phyloP scores from a whole-genome alignment of 1,140 invertebrate genomes.

The Bombus cullumanus region DNA sequence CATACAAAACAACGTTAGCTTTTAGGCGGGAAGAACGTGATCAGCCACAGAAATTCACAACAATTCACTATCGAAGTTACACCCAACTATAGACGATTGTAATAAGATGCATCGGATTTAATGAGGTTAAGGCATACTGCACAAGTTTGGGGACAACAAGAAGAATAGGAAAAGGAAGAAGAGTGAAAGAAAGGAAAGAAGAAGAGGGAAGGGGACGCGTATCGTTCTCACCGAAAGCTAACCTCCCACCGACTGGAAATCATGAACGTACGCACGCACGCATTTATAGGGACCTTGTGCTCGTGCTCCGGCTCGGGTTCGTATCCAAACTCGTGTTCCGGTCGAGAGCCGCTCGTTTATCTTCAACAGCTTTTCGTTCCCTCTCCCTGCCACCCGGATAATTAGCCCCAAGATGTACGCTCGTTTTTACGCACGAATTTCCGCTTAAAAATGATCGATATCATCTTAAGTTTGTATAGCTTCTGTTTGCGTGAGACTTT shows the following conservation, averaged over 20 bases:
- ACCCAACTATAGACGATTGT: neutral
- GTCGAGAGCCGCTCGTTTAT: constrained; percentile 27
- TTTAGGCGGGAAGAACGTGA: no score
- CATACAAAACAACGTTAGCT: no score
- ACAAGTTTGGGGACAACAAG: constrained; percentile 13
- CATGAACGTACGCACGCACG: constrained; percentile 48
- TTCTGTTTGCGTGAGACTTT: neutral
- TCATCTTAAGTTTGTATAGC: neutral
- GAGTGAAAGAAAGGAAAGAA: neutral
- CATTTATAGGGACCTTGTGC: constrained; percentile 60
- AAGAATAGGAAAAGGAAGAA: constrained; percentile 15
- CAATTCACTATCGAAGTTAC: neutral
- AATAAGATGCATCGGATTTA: neutral
- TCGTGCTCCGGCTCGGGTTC: neutral
- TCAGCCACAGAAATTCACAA: no score
- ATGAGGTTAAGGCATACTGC: neutral
- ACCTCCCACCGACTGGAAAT: constrained; percentile 64
- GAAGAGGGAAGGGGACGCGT: constrained; percentile 13
- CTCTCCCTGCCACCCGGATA: neutral
- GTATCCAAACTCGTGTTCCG: constrained; percentile 8
- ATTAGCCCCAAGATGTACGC: neutral
- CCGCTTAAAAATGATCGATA: neutral
- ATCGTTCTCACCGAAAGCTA: constrained; percentile 53
- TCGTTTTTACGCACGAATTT: neutral
- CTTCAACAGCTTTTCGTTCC: constrained; percentile 21